These are phyloP conservation scores for Bryconaethiops microstoma DNA, from an alignment of 2,797 vertebrate genomes.

Conservation along the genomic window DNA sequence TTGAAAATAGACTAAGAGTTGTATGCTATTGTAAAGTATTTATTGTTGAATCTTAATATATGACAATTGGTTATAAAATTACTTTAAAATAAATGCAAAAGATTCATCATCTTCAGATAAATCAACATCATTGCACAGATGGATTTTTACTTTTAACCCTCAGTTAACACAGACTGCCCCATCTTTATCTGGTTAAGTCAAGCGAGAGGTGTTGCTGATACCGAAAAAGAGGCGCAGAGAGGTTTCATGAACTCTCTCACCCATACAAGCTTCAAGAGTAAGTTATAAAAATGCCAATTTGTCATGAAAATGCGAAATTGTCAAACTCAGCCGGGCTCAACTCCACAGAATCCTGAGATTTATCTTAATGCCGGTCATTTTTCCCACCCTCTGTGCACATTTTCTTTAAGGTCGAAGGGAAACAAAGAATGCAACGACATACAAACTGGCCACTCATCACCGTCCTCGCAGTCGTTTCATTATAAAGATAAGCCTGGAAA, in stretches of 20 bases:
- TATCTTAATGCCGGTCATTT: neutral
- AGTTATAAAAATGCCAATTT: slow-evolving; percentile 12
- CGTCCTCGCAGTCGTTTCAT: neutral
- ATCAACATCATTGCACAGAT: too few species aligned
- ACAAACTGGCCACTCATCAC: slow-evolving; percentile 4
- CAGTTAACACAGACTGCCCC: neutral
- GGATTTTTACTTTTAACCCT: too few species aligned
- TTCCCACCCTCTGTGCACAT: neutral
- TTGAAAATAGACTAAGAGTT: too few species aligned
- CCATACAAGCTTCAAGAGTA: neutral
- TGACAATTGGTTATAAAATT: too few species aligned
- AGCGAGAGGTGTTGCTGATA: slow-evolving; percentile 12
- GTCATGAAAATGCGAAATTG: neutral
- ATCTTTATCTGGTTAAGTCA: slow-evolving; percentile 4
- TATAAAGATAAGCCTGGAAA: neutral
- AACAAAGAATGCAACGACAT: slow-evolving; percentile 1
- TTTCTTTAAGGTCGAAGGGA: neutral
- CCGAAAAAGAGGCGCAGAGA: neutral
- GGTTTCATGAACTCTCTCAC: neutral
- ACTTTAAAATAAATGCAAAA: too few species aligned
- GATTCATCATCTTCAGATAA: too few species aligned
- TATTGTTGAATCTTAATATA: too few species aligned
- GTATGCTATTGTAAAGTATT: too few species aligned
- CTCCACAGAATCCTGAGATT: neutral
- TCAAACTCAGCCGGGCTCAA: neutral